Evolutionary conservation across 2,113 vertebrate species (phyloP).

Genomic region (Pygoscelis adeliae): DNA sequence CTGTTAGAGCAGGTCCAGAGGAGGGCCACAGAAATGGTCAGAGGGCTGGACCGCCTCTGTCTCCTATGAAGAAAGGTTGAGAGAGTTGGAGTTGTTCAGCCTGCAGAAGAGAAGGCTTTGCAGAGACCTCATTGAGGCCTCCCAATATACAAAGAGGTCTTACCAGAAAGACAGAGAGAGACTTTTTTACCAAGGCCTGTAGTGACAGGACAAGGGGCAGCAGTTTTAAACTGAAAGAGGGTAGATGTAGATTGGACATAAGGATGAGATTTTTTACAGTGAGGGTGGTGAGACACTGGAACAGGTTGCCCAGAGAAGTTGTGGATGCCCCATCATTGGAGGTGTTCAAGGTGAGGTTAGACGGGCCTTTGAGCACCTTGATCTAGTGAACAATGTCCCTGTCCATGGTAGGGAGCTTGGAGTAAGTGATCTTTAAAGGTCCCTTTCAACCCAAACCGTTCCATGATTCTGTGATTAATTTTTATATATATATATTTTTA

Average conservation of each 20-base stretch:
- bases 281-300: background rate
- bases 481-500: background rate
- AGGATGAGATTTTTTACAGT: background rate
- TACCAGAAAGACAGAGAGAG: background rate
- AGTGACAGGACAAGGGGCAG: background rate
- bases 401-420: background rate
- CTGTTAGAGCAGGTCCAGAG: background rate
- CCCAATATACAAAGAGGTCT: background rate
- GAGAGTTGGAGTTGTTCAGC: background rate
- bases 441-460: background rate
- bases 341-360: background rate
- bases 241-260: background rate
- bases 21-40: background rate
- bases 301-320: background rate
- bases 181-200: background rate
- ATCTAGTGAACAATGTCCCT: background rate
- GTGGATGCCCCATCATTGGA: background rate
- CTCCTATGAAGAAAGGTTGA: background rate
- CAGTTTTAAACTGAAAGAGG: background rate
- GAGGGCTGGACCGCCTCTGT: background rate
- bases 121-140: background rate
- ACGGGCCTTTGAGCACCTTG: background rate
- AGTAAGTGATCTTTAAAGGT: background rate
- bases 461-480: background rate
- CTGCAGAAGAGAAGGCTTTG: background rate